A percentile compares a stretch with the other conserved stretches of the same genome.
phyloP scores from a whole-genome alignment of 2,797 vertebrate species.

The Vultur gryphus region DNA sequence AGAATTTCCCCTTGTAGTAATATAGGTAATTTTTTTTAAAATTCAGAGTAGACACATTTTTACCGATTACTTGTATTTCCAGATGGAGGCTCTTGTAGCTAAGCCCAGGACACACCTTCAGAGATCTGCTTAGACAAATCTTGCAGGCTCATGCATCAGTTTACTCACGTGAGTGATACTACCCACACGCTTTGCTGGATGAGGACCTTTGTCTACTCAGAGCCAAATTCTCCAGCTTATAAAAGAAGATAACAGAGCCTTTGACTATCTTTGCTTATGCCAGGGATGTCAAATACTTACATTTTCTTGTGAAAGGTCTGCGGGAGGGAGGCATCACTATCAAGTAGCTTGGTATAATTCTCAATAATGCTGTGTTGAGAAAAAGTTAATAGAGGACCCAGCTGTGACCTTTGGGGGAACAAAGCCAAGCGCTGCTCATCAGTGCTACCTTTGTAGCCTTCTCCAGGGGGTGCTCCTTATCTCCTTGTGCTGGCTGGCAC shows the following conservation, averaged over 20 bases:
- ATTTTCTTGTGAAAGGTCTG: not conserved
- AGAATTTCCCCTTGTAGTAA: not conserved
- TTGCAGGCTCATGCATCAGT: not conserved
- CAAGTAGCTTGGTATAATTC: not conserved
- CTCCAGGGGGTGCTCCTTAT: not conserved
- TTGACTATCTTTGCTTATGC: not conserved
- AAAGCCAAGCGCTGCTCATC: not conserved
- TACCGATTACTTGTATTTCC: not conserved
- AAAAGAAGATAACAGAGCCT: slow-evolving; percentile 15
- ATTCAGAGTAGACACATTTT: not conserved
- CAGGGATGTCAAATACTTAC: not conserved
- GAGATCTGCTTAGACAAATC: not conserved
- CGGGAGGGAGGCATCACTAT: not conserved
- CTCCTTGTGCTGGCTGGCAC: slow-evolving; percentile 54
- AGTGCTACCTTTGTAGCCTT: slow-evolving; percentile 50
- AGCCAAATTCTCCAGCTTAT: not conserved
- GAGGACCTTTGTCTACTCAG: not conserved
- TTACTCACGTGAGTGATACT: not conserved
- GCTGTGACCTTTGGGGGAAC: slow-evolving; percentile 38
- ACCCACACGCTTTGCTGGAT: not conserved
- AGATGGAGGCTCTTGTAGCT: not conserved
- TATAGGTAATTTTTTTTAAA: not conserved
- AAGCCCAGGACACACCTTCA: not conserved
- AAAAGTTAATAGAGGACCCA: slow-evolving; percentile 41
- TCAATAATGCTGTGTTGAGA: slow-evolving; percentile 33